Evolutionary conservation across 2,113 vertebrate species (phyloP), one percentile per base, ranked within the genome.

Genomic region (Catharus fuscescens): DNA sequence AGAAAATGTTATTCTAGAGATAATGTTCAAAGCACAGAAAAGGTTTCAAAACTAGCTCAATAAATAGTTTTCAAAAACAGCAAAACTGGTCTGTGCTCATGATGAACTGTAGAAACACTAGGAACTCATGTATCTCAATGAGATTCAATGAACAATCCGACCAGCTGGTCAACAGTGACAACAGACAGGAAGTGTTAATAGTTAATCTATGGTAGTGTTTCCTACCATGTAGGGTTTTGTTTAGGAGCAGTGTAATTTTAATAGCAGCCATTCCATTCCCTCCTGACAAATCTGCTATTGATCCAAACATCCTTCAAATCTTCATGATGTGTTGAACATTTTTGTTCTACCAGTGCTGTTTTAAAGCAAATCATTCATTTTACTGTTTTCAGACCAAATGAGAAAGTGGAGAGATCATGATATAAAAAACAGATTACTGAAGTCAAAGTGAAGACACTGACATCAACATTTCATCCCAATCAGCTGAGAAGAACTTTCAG

Each of bases 321-420:
- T 59, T 8, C 47, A n/a, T 5, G 8, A 69, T 0, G 0, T 1
- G 2, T 44, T 70, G 24, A 87, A 87, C 6, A 11, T 9, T 79
- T 62, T 47, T 69, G 14, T 67, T 74, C 31, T 48, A 79, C 26
- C 16, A 12, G 9, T 61, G 60, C 36, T 78, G 21, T 64, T 91
- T 76, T 57, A 88, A 91, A 78, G 40, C n/a, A 87, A 89, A 64
- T 62, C 71, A 42, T 9, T 47, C 26, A 66, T 80, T 88, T 67
- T 36, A 70, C 18, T 61, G n/a, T 34, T 85, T 95, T 81, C 57
- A 81, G 44, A 48, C 45, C 2, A 0, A 91, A 69, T 32, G 20
- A 85, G 59, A 93, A 89, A 64, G 18, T 12, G 11, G 16, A 76
- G 29, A 85, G 32, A 52, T 28, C 16, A 62, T 2, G 3, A 38